Percentiles rank a stretch among this genome's conserved stretches.
Conservation (phyloP, 2,113 vertebrate species). For the Neodon shergylaensis region DNA sequence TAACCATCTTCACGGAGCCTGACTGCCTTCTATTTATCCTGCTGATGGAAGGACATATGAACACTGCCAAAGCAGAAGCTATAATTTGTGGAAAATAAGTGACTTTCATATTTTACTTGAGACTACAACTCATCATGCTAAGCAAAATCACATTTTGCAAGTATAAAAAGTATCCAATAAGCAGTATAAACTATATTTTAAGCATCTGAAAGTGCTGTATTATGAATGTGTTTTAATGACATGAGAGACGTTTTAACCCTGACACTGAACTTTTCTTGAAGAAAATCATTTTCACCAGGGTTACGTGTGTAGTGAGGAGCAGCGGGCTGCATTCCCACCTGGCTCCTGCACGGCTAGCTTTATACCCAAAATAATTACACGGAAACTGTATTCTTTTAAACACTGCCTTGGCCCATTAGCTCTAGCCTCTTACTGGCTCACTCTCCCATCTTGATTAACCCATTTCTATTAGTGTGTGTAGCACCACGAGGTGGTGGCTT, state of each 20-base stretch:
- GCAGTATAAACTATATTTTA: constrained; percentile 18
- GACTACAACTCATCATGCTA: background rate
- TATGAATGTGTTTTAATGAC: background rate
- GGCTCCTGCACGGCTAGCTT: too few species aligned
- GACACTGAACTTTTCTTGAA: background rate
- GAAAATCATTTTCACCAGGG: background rate
- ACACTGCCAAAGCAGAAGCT: constrained; percentile 59
- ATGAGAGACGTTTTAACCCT: background rate
- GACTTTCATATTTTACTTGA: background rate
- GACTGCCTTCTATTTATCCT: constrained; percentile 50
- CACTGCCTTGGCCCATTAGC: too few species aligned
- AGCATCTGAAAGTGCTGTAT: background rate
- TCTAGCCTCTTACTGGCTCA: too few species aligned
- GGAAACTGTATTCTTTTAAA: too few species aligned
- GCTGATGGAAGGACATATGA: background rate
- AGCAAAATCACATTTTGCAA: constrained; percentile 46
- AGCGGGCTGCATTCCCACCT: too few species aligned
- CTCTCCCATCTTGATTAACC: too few species aligned
- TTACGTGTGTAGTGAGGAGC: background rate
- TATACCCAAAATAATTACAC: too few species aligned
- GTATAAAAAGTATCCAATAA: constrained; percentile 23
- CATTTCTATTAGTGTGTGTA: too few species aligned
- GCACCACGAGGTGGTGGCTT: too few species aligned
- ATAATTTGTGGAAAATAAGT: background rate
- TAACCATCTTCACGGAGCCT: constrained; percentile 37